Evolutionary conservation across 2,888 invertebrate species (phyloP).

Genomic region (Conus canariensis): DNA sequence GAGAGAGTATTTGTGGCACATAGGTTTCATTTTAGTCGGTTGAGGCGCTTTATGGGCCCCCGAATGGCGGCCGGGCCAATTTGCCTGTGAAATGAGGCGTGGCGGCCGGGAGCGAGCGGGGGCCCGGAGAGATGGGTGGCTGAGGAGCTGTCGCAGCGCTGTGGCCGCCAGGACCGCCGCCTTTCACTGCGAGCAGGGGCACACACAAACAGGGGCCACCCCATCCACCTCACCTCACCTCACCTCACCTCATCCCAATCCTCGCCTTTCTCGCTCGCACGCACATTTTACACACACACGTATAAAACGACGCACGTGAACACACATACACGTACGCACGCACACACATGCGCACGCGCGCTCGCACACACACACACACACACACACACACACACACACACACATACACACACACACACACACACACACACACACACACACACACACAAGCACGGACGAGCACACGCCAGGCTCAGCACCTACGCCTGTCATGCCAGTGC

Average conservation of each 20-base stretch:
- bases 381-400: constrained; percentile 29
- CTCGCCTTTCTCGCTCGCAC: background rate
- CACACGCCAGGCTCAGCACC: too few relatives aligned
- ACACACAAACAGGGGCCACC: constrained; percentile 23
- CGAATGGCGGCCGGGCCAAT: constrained; percentile 16
- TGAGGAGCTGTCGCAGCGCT: constrained; percentile 18
- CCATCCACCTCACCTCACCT: background rate
- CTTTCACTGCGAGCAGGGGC: constrained; percentile 15
- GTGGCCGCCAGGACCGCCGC: background rate
- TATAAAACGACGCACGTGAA: too few relatives aligned
- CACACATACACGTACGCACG: background rate
- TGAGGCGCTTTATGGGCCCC: constrained; percentile 15
- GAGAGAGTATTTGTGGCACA: constrained; percentile 35
- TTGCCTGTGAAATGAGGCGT: constrained; percentile 33
- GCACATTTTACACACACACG: background rate
- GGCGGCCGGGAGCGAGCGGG: background rate
- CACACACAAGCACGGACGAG: background rate
- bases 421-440: constrained; percentile 18
- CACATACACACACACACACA: constrained; percentile 16
- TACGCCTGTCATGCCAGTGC: too few relatives aligned
- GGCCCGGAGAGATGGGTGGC: background rate
- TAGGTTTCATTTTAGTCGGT: constrained; percentile 31
- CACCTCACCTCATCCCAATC: background rate
- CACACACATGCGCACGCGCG: background rate
- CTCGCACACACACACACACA: constrained; percentile 12